A percentile compares a stretch with the other conserved stretches of the same genome.
Conservation (phyloP, 2,113 vertebrate species). For the Hippocampus comes region DNA sequence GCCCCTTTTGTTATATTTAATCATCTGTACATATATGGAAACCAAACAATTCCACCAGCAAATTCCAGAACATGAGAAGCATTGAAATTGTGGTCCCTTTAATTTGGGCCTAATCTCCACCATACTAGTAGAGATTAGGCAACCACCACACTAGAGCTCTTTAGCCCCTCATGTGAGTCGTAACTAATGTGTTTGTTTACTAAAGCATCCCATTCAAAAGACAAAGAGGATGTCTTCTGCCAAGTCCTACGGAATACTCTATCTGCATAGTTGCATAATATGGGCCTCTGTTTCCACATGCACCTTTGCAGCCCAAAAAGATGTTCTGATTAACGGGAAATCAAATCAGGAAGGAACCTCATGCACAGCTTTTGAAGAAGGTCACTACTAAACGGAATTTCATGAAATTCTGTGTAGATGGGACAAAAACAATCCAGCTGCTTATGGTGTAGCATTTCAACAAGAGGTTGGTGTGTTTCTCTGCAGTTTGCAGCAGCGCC, state of each 20-base stretch:
- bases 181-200: conserved; percentile 9
- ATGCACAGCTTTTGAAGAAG: neutral
- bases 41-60: neutral
- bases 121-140: conserved; percentile 21
- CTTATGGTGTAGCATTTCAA: neutral
- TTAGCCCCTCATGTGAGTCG: neutral
- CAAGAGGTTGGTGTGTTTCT: neutral
- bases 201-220: conserved; percentile 5
- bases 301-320: conserved; percentile 4
- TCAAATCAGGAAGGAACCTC: neutral
- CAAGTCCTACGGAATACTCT: conserved; percentile 7
- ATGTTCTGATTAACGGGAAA: neutral
- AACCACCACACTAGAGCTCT: conserved; percentile 14
- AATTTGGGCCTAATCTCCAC: conserved; percentile 9
- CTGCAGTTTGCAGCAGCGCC: neutral
- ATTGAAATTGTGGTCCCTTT: neutral
- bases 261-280: conserved; percentile 35
- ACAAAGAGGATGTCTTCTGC: conserved; percentile 14
- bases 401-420: neutral
- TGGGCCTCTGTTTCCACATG: conserved; percentile 25
- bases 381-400: neutral
- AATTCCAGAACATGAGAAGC: neutral
- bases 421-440: neutral
- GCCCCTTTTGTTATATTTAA: no score
- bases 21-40: no score